A percentile compares a stretch with the other conserved stretches of the same genome.
Conservation (phyloP, 1,140 invertebrate species). For the Polypedilum pembai region DNA sequence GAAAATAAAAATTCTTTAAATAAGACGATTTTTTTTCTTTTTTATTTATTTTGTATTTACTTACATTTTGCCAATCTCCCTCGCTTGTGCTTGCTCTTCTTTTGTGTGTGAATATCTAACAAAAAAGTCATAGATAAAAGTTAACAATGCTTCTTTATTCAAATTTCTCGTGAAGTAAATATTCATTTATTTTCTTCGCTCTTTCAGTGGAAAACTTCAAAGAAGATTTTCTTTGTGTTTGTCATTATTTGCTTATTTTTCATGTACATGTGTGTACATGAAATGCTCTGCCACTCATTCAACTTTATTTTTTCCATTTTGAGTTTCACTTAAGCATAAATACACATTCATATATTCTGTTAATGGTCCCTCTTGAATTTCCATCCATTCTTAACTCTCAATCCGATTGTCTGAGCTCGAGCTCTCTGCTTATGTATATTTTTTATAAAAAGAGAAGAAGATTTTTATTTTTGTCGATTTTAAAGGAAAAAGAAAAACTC, state of each 20-base stretch:
- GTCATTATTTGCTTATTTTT: background rate
- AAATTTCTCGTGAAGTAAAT: constrained; percentile 12
- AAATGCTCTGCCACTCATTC: background rate
- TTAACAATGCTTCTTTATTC: constrained; percentile 28
- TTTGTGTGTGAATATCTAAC: constrained; percentile 19
- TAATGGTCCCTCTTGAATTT: constrained; percentile 17
- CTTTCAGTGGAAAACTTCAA: constrained; percentile 4
- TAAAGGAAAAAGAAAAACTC: background rate
- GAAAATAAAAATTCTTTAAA: background rate
- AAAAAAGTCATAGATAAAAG: background rate
- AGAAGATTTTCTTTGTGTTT: background rate
- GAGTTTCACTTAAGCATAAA: background rate
- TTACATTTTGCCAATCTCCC: constrained; percentile 3
- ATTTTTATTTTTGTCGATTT: constrained; percentile 3
- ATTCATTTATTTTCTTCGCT: constrained; percentile 9
- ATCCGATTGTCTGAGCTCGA: background rate
- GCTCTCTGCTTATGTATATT: no score
- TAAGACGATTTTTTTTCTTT: background rate
- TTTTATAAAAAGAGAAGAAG: no score
- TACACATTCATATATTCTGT: constrained; percentile 1
- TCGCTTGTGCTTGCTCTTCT: background rate
- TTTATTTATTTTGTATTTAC: background rate
- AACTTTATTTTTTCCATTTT: background rate
- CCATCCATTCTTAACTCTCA: background rate
- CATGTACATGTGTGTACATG: no score